Evolutionary conservation across 2,888 invertebrate genomes (phyloP), one percentile per base, ranked within the genome.

Genomic region (Plagodis pulveraria): DNA sequence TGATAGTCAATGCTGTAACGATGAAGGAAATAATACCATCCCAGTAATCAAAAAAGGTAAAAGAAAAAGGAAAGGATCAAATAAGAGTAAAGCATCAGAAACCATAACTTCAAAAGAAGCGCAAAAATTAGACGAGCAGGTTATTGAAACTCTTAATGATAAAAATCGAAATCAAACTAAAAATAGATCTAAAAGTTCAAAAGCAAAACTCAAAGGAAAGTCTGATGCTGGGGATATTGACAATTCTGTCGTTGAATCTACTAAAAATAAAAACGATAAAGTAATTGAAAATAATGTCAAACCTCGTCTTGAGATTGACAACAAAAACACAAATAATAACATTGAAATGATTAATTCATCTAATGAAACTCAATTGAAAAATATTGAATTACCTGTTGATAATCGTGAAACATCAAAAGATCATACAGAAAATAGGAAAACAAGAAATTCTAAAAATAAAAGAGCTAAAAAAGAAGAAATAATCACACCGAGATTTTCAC

Each of bases 401-500:
- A 61, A 63, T 41, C 41, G 58, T n/a, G 65, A 60, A 62, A 55
- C 66, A 22, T 55, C 66, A 11, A 55, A 60, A 64, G 67, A 68
- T 41, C 65, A 71, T n/a, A 50, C 56, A 40, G 64, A 61, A 50
- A 76, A 72, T 71, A 34, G 66, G 60, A 34, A 65, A 76, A 50
- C 77, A 71, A 7, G 73, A 45, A 65, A 66, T 55, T 47, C 57
- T 66, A 56, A 63, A 42, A 43, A 36, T 45, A 51, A 53, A 5
- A 40, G 46, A 51, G 35, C n/a, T 10, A 51, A 54, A 38, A 58
- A 45, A 33, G 38, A 50, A 35, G n/a, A 40, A 5, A 5, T 10
- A 5, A 0, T 42, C 9, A 5, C 6, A 32, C 45, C 58, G 44
- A 57, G 6, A 11, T 48, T 53, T 7, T 35, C 56, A 9, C 59